These are phyloP conservation scores for Cataglyphis albicans DNA, from an alignment of 2,888 invertebrate genomes.

Conservation along the genomic window DNA sequence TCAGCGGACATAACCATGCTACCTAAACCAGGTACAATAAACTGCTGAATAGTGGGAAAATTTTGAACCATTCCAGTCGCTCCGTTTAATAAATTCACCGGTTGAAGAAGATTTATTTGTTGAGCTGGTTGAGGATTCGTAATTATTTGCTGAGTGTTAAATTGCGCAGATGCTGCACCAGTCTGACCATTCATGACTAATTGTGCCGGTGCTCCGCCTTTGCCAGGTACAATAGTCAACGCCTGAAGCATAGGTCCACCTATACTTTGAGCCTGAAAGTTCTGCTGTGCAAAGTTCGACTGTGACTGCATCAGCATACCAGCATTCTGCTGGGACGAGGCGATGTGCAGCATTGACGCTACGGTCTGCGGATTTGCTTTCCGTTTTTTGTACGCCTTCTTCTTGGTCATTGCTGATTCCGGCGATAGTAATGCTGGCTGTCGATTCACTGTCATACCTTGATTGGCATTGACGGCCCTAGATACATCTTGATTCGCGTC, in stretches of 20 bases:
- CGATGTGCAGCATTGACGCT: slow-evolving; percentile 90
- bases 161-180: slow-evolving; percentile 87
- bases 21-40: slow-evolving; percentile 93
- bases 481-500: slow-evolving; percentile 86
- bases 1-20: slow-evolving; percentile 95
- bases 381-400: slow-evolving; percentile 90
- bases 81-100: slow-evolving; percentile 92
- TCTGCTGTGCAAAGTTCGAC: slow-evolving; percentile 90
- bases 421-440: slow-evolving; percentile 88
- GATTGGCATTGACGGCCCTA: slow-evolving; percentile 77
- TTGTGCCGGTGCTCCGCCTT: slow-evolving; percentile 91
- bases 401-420: slow-evolving; percentile 88
- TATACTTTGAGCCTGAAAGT: slow-evolving; percentile 91
- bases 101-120: slow-evolving; percentile 92
- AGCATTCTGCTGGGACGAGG: slow-evolving; percentile 88
- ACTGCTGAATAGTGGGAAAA: slow-evolving; percentile 93
- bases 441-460: slow-evolving; percentile 80
- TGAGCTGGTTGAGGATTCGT: slow-evolving; percentile 86
- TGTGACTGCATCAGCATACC: slow-evolving; percentile 88
- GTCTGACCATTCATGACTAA: slow-evolving; percentile 92
- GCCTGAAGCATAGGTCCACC: slow-evolving; percentile 92
- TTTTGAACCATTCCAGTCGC: slow-evolving; percentile 91
- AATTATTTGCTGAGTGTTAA: slow-evolving; percentile 90
- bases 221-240: slow-evolving; percentile 92
- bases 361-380: slow-evolving; percentile 90